Evolutionary conservation across 2,113 vertebrate species (phyloP).

Genomic region (Tinamus guttatus): DNA sequence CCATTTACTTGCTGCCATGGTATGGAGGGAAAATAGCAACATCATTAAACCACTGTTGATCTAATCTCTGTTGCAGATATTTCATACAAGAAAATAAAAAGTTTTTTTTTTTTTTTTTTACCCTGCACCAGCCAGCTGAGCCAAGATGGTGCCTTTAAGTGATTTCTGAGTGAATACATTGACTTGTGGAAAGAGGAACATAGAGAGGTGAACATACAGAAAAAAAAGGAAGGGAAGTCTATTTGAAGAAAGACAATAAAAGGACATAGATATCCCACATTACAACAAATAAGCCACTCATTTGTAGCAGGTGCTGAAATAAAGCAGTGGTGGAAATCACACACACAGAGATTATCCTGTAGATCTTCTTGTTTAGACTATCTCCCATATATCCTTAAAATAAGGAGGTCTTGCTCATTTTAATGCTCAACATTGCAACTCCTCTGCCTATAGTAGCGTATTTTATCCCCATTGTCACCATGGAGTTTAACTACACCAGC

Average conservation of each 20-base stretch:
- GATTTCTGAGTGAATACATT: background rate
- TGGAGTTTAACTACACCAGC: conserved; percentile 33
- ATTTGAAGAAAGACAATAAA: background rate
- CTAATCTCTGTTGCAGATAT: background rate
- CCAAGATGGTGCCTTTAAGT: background rate
- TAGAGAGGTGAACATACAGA: background rate
- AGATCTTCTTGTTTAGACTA: background rate
- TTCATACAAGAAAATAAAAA: background rate
- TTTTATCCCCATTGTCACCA: conserved; percentile 22
- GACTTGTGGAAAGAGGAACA: fast-evolving
- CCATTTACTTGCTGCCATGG: background rate
- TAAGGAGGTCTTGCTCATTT: background rate
- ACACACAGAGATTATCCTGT: fast-evolving
- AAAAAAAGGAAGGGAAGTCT: background rate
- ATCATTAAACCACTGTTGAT: background rate
- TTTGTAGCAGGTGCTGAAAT: background rate
- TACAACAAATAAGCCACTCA: background rate
- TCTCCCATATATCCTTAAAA: background rate
- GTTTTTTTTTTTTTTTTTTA: background rate
- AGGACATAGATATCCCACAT: fast-evolving
- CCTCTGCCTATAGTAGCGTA: background rate
- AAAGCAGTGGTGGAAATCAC: background rate
- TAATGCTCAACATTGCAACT: background rate
- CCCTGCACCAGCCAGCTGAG: background rate
- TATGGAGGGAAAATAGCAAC: background rate